A percentile compares a stretch with the other conserved stretches of the same genome.
Conservation (phyloP, 2,888 invertebrate species). For the Aporophyla lueneburgensis region DNA sequence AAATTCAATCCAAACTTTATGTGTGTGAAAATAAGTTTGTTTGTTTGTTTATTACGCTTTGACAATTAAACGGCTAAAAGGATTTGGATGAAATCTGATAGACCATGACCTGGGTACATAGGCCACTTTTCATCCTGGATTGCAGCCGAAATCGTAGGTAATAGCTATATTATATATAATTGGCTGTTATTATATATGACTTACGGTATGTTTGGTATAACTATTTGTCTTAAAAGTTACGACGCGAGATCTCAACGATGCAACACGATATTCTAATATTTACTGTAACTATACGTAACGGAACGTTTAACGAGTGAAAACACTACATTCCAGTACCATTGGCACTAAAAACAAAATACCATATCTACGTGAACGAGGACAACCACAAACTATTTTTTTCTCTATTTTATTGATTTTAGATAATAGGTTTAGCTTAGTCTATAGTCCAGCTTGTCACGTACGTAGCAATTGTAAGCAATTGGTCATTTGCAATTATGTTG, state of each 20-base stretch:
- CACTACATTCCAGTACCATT: slow-evolving; percentile 28
- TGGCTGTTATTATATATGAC: no score
- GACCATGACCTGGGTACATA: no score
- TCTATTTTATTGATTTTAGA: slow-evolving; percentile 46
- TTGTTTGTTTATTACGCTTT: no score
- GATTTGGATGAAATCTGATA: no score
- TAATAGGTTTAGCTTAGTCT: slow-evolving; percentile 21
- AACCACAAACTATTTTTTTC: slow-evolving; percentile 55
- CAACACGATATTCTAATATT: slow-evolving; percentile 7
- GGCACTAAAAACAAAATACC: slow-evolving; percentile 45
- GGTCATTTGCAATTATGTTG: slow-evolving; percentile 59
- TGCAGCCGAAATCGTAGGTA: not conserved
- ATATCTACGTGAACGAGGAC: slow-evolving; percentile 63
- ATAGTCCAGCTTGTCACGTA: slow-evolving; percentile 61
- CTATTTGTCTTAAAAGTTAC: not conserved
- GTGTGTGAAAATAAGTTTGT: no score
- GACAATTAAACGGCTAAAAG: no score
- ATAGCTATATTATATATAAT: not conserved
- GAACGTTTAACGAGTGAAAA: slow-evolving; percentile 35
- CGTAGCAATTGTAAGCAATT: slow-evolving; percentile 58
- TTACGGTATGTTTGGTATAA: no score
- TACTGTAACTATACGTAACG: slow-evolving; percentile 23
- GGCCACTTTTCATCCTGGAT: not conserved
- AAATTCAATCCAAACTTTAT: no score
- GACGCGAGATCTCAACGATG: not conserved